Evolutionary conservation across 2,888 invertebrate genomes (phyloP).

Genomic region (Heliconius ismenius): DNA sequence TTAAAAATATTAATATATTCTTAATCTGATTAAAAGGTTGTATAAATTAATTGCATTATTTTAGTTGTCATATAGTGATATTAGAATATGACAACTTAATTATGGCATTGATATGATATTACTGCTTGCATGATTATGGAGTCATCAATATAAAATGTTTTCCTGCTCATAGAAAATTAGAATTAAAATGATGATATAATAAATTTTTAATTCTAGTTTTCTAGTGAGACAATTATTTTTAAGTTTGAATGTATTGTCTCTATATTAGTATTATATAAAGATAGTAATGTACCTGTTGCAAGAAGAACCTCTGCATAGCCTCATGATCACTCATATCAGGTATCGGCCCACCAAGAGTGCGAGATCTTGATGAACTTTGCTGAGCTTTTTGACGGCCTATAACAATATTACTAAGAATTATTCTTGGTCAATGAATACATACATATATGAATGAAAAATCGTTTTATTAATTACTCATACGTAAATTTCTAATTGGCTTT

Average conservation of each 20-base stretch:
- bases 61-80: neutral
- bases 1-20: neutral
- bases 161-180: neutral
- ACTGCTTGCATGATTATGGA: neutral
- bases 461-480: neutral
- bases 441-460: neutral
- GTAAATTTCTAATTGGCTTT: conserved; percentile 15
- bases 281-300: conserved; percentile 67
- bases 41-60: neutral
- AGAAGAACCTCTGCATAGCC: conserved; percentile 94
- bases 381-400: conserved; percentile 84
- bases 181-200: neutral
- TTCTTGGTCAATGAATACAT: neutral
- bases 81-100: neutral
- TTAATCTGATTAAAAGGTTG: neutral
- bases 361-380: conserved; percentile 69
- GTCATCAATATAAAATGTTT: neutral
- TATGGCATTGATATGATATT: neutral
- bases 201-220: too few relatives aligned
- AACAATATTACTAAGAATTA: neutral
- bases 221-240: too few relatives aligned
- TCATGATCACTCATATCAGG: conserved; percentile 96
- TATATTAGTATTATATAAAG: neutral
- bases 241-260: too few relatives aligned
- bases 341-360: conserved; percentile 81